phyloP scores from a whole-genome alignment of 2,888 invertebrate species.

The Netelia inedita region DNA sequence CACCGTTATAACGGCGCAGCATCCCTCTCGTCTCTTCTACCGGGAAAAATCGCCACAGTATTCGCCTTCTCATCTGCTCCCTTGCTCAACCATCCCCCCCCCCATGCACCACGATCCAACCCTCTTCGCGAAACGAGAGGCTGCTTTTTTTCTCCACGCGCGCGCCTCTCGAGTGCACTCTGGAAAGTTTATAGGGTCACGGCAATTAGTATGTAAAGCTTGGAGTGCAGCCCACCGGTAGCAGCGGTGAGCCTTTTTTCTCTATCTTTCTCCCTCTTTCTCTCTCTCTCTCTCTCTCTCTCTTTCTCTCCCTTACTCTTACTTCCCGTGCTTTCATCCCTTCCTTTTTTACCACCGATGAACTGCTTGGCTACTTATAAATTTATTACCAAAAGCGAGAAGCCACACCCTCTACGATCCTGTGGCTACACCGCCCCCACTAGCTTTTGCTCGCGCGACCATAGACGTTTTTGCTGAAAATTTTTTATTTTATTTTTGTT shows the following conservation, averaged over 20 bases:
- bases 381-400: constrained; percentile 54
- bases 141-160: constrained; percentile 34
- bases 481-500: not conserved
- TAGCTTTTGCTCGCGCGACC: not conserved
- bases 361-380: constrained; percentile 46
- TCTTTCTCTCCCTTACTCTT: not conserved
- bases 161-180: constrained; percentile 64
- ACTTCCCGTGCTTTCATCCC: not conserved
- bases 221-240: constrained; percentile 57
- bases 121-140: constrained; percentile 11
- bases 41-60: constrained; percentile 12
- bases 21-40: constrained; percentile 12
- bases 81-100: constrained; percentile 17
- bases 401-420: constrained; percentile 6
- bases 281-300: constrained; percentile 49
- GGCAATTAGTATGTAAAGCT: constrained; percentile 80
- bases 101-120: constrained; percentile 13
- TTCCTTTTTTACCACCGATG: constrained; percentile 53
- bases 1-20: not conserved
- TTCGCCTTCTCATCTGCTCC: constrained; percentile 24
- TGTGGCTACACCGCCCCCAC: not conserved
- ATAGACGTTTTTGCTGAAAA: not conserved
- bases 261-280: constrained; percentile 13
- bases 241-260: constrained; percentile 12
- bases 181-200: constrained; percentile 73